Conservation (phyloP, 2,888 invertebrate species). For the Hirtodrosophila histrioides region DNA sequence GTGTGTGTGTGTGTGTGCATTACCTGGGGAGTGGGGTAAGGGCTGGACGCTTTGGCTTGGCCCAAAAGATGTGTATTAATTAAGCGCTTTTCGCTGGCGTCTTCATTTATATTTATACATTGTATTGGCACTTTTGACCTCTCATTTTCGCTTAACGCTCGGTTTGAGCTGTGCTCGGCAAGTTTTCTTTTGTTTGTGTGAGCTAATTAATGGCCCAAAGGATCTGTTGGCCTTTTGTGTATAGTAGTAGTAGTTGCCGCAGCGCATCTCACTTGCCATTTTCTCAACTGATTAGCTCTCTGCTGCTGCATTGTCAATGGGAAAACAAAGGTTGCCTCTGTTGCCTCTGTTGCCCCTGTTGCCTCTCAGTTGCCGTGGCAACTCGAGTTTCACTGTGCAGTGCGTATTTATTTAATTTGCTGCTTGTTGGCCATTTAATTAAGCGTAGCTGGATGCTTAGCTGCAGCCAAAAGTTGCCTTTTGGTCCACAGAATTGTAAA, state of each 20-base stretch:
- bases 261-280: constrained; percentile 27
- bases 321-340: constrained; percentile 42
- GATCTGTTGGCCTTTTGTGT: constrained; percentile 57
- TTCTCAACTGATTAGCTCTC: constrained; percentile 73
- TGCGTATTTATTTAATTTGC: constrained; percentile 64
- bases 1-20: neutral
- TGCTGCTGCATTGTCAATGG: constrained; percentile 65
- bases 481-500: constrained; percentile 57
- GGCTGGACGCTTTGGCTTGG: neutral
- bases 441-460: constrained; percentile 58
- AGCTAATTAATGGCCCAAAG: constrained; percentile 73
- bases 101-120: constrained; percentile 40
- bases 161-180: constrained; percentile 31
- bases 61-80: constrained; percentile 31
- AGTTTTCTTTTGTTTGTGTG: constrained; percentile 54
- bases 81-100: constrained; percentile 25
- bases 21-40: neutral
- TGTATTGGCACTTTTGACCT: constrained; percentile 70
- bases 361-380: no score
- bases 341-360: neutral
- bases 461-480: constrained; percentile 62
- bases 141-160: constrained; percentile 32
- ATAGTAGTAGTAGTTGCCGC: constrained; percentile 18
- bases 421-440: constrained; percentile 70
- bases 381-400: constrained; percentile 12